Evolutionary conservation across 2,113 vertebrate species (phyloP), one percentile per base, ranked within the genome.

Genomic region (Pycnonotus jocosus): DNA sequence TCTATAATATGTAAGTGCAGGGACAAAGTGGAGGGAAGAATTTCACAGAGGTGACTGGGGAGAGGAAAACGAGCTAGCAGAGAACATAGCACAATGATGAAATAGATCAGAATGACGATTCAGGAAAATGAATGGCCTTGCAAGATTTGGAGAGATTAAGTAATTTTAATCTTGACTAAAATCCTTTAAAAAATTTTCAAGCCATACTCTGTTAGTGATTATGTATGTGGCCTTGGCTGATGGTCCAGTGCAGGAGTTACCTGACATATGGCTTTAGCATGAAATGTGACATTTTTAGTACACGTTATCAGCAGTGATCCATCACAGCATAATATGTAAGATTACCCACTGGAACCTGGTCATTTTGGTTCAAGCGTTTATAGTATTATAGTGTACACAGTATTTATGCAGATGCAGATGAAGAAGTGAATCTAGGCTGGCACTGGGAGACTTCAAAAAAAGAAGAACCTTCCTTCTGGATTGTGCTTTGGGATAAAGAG

Each of bases 281-380:
- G 37, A 96, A 93, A 96, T 27, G 78, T 90, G 94, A 74, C 73
- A 62, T 92, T 94, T 97, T 96, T 95, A 95, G 91, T 91, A 61
- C 6, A 9, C 72, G 74, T 48, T 95, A 96, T 86, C 4, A 2
- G 65, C 88, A 93, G 95, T 53, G 65, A 94, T 94, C 81, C 78
- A 91, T 94, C 92, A 93, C 7, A 6, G 47, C 9, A 15, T 77
- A 88, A 58, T 56, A 83, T 38, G 76, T 92, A 88, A 92, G 93
- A 80, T 80, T 80, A 88, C 53, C 28, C 47, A 78, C 76, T 38
- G 70, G 81, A 93, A 89, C 22, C 13, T 24, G 15, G 51, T 11
- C 40, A 80, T 91, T 88, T 94, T 92, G 76, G 87, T 95, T 86
- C 78, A 87, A 78, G 69, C 93, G 84, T 28, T 19, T 61, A 28